These are phyloP conservation scores for Phymatocera aterrima DNA, from an alignment of 2,888 invertebrate genomes.

Conservation along the genomic window DNA sequence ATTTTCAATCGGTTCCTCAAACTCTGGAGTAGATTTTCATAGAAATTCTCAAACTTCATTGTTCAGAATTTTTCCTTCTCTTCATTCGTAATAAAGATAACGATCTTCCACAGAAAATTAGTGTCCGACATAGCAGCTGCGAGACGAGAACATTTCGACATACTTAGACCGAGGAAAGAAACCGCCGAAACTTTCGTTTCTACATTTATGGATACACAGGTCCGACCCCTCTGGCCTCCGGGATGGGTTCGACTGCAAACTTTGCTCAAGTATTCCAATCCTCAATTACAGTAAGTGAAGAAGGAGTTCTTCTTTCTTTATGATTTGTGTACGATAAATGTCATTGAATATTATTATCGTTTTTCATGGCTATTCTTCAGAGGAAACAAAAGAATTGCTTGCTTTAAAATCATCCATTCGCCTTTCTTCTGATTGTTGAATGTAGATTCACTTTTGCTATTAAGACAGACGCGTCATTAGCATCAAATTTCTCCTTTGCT, in stretches of 20 bases:
- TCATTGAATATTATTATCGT: no score
- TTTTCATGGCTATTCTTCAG: no score
- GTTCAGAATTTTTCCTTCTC: slow-evolving; percentile 26
- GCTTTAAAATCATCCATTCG: no score
- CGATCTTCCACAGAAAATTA: slow-evolving; percentile 60
- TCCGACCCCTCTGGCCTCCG: slow-evolving; percentile 82
- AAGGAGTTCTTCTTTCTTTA: not conserved
- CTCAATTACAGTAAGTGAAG: slow-evolving; percentile 59
- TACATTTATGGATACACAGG: slow-evolving; percentile 77
- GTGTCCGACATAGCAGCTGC: slow-evolving; percentile 65
- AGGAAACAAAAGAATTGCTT: no score
- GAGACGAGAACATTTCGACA: slow-evolving; percentile 72
- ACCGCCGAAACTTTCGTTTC: slow-evolving; percentile 76
- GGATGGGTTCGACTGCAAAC: slow-evolving; percentile 82
- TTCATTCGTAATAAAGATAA: not conserved
- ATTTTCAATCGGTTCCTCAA: not conserved
- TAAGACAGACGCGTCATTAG: not conserved
- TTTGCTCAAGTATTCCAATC: slow-evolving; percentile 76
- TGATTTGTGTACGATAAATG: no score
- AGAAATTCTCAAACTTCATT: no score
- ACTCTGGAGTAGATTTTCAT: not conserved
- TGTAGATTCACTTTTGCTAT: no score
- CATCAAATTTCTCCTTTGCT: no score
- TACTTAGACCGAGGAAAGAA: slow-evolving; percentile 74
- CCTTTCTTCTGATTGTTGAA: no score